Base-by-base conservation (phyloP, 2,888 invertebrate genomes). In the Drosophila tripunctata region DNA sequence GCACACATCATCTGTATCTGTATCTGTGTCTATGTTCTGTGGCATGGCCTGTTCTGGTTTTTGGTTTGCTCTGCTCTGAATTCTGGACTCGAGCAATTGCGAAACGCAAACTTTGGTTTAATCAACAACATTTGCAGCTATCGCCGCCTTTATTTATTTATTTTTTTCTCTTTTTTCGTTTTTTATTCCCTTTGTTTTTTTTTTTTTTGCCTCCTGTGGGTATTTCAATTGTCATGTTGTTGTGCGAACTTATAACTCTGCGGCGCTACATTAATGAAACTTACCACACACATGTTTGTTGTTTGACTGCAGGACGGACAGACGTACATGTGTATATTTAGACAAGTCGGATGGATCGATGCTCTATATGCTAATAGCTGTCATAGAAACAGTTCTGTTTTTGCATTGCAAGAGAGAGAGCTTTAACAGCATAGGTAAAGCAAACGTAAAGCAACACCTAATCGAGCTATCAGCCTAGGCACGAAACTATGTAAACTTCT, bases 101-200 rank as follows among this genome's bases (percentile, higher is more conserved):
- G 33, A 40, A 52, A 61, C 50, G 51, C 58, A 73, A 73, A 58
- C 61, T 75, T 75, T 70, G 76, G 58, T 48, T 74, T 74, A 74
- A 74, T 74, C 66, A 70, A 74, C 72, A 70, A 41, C 61, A 44
- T 65, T 62, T 54, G 61, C 54, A 41, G 31, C 40, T 12, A 27
- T 43, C 44, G 10, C 58, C 55, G 41, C 51, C 51, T 41, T 30
- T 31, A 10, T 10, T 27, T 27, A 3, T 21, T 21, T 10, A 8
- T 15, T 3, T 36, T 10, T 36, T 10, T 36, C 17, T 36, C 5
- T 17, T 4, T 10, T 22, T 12, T 38, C 7, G 40, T 7, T 4
- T n/a, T n/a, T n/a, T n/a, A n/a, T n/a, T n/a, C n/a, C 30, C 14
- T 21, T 24, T 47, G 15, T 33, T 15, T 36, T 30, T 14, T 15